Evolutionary conservation across 1,140 invertebrate species (phyloP).

Genomic region (Choristoneura fumiferana): DNA sequence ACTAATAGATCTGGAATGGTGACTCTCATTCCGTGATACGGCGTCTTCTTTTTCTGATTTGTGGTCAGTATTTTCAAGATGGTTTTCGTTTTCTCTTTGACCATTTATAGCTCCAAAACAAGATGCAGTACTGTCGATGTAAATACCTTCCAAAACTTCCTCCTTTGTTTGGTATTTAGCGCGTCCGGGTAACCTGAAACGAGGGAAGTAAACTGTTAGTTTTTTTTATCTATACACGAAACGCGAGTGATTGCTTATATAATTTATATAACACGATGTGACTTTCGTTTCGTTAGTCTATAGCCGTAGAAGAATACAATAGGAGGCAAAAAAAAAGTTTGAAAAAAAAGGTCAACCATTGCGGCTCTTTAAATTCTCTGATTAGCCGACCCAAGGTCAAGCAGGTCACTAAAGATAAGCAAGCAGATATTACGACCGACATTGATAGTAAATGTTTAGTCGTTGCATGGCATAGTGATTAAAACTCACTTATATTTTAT

Average conservation of each 20-base stretch:
- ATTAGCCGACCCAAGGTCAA: too few species aligned
- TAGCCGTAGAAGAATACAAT: too few species aligned
- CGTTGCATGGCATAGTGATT: too few species aligned
- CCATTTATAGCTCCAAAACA: conserved; percentile 74
- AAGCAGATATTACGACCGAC: too few species aligned
- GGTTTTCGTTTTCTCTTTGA: conserved; percentile 56
- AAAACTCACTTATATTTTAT: too few species aligned
- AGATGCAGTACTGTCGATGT: conserved; percentile 73
- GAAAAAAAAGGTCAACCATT: too few species aligned
- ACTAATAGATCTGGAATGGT: conserved; percentile 56
- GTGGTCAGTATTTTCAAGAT: conserved; percentile 39
- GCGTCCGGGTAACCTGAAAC: conserved; percentile 71
- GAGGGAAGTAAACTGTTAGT: conserved; percentile 23
- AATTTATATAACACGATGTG: too few species aligned
- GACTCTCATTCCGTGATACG: conserved; percentile 53
- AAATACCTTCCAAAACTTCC: conserved; percentile 75
- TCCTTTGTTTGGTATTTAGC: conserved; percentile 76
- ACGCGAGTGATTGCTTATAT: not conserved
- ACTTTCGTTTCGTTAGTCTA: conserved; percentile 9
- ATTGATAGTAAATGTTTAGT: too few species aligned
- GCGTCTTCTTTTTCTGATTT: conserved; percentile 56
- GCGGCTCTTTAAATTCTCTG: too few species aligned
- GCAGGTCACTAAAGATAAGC: too few species aligned
- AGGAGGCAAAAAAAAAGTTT: too few species aligned
- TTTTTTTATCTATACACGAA: conserved; percentile 1